These are phyloP conservation scores for Acholoe squamosa DNA, from an alignment of 2,888 invertebrate genomes.

Conservation along the genomic window DNA sequence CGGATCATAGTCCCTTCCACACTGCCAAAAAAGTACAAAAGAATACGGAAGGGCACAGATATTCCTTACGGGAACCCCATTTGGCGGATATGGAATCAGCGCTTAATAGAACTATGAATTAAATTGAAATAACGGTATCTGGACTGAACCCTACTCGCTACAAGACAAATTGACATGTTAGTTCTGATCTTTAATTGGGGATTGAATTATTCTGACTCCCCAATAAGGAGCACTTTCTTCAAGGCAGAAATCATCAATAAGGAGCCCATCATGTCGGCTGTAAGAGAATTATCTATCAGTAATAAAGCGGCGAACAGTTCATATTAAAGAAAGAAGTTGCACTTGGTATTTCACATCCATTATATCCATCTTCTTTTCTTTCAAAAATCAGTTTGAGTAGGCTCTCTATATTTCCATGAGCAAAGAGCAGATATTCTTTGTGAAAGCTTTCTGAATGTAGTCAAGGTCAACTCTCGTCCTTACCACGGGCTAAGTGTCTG, in stretches of 20 bases:
- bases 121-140: too few relatives aligned
- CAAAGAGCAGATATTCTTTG: background rate
- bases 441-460: background rate
- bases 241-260: too few relatives aligned
- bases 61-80: too few relatives aligned
- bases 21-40: too few relatives aligned
- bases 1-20: too few relatives aligned
- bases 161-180: background rate
- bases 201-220: background rate
- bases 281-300: background rate
- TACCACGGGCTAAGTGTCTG: slow-evolving; percentile 19
- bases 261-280: too few relatives aligned
- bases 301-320: too few relatives aligned
- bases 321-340: background rate
- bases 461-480: slow-evolving; percentile 28
- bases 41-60: too few relatives aligned
- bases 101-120: too few relatives aligned
- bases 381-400: background rate
- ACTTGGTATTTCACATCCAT: background rate
- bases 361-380: background rate
- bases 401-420: background rate
- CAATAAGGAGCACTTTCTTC: background rate
- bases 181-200: background rate
- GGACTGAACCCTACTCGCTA: background rate
- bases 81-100: too few relatives aligned